Base-by-base conservation (phyloP, 2,888 invertebrate genomes). In the Latheticus oryzae region DNA sequence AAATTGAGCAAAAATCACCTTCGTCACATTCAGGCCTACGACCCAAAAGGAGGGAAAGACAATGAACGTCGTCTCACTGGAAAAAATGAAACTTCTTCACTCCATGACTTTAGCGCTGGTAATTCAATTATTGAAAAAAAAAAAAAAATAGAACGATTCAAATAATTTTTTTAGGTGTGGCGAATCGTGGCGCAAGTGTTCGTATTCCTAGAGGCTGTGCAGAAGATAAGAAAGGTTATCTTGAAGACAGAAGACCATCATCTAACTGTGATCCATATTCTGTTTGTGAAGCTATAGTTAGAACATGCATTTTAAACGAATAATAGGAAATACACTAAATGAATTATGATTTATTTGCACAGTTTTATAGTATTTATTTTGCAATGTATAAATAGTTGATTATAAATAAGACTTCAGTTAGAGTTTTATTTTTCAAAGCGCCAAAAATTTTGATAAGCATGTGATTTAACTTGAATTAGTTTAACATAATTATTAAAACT, bases 1-100 rank as follows among this genome's bases (percentile, higher is more conserved):
- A 95, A 93, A 79, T 83, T 99, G 65, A 91, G 94, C 62, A 91
- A 92, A 74, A 88, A 91, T 64, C 98, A 99, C 78, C 85, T 88
- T 70, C 88, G 92, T 63, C 98, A 99, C 79, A 98, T 99, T 78
- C 89, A 90, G 75, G 95, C 93, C 63, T 98, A 98, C 78, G 98
- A 98, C 80, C 97, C 97, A 5, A 89, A 93, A 63, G 91, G 93
- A 72, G 98, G 98, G 57, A 90, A 91, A 78, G 98, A 99, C 83
- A 99, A 99, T 80, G 95, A 93, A 77, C 87, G 97, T 62, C 88
- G 98, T 63, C 84, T 99, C 58, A 98, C 95, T 48, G 98, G 98
- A 56, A 86, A 85, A 68, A 96, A 95, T 78, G 98, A 99, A 81
- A 99, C 98, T 1, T 95, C 96, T 72, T 93, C 91, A 70, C 97